Evolutionary conservation across 2,797 vertebrate species (phyloP).

Genomic region (Lepus oiostolus): DNA sequence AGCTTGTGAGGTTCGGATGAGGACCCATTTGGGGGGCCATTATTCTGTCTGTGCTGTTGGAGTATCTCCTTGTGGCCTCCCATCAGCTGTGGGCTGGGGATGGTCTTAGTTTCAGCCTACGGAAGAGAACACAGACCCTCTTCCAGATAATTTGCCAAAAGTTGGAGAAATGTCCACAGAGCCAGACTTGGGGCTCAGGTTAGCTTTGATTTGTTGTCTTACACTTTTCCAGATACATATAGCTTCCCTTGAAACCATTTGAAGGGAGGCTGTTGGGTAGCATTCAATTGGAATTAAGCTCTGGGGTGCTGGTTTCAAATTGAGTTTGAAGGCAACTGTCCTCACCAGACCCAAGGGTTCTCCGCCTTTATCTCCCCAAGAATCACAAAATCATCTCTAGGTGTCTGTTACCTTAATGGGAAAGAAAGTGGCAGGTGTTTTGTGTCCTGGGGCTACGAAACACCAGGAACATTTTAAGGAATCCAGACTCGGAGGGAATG

Average conservation of each 20-base stretch:
- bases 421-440: background rate
- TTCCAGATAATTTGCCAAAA: background rate
- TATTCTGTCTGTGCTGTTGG: background rate
- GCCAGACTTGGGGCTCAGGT: background rate
- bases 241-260: background rate
- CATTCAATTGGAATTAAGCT: background rate
- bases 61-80: background rate
- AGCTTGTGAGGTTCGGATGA: background rate
- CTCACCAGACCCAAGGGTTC: background rate
- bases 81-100: background rate
- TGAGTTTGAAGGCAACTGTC: background rate
- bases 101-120: background rate
- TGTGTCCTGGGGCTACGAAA: background rate
- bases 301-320: background rate
- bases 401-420: background rate
- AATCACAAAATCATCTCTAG: conserved; percentile 5
- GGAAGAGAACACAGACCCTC: background rate
- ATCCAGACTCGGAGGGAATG: background rate
- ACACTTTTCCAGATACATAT: background rate
- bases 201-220: background rate
- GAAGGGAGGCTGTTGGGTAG: conserved; percentile 9
- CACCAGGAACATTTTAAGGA: background rate
- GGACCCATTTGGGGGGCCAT: too few relatives aligned
- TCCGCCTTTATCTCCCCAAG: background rate
- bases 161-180: background rate